A percentile compares a stretch with the other conserved stretches of the same genome.
Conservation (phyloP, 2,797 vertebrate genomes). For the Xiphorhynchus erythropygius region DNA sequence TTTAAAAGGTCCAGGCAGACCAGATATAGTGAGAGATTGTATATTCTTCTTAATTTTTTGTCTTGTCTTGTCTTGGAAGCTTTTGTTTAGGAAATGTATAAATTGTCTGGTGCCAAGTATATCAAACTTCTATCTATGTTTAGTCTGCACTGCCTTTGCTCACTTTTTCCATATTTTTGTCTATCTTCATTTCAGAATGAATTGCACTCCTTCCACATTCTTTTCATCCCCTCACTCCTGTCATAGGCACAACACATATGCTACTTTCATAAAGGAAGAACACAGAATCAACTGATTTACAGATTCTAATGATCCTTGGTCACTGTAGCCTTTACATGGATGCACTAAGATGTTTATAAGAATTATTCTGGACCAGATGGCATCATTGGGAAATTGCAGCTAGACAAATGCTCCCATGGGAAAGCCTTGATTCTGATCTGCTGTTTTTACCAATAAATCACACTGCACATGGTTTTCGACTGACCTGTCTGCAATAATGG, state of each 20-base stretch:
- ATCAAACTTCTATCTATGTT: background rate
- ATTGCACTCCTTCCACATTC: background rate
- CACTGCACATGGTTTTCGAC: background rate
- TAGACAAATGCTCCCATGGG: background rate
- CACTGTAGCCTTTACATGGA: background rate
- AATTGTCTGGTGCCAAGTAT: background rate
- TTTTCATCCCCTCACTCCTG: background rate
- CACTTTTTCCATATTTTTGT: background rate
- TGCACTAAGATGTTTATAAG: background rate
- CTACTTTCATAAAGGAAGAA: background rate
- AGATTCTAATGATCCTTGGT: rapidly evolving
- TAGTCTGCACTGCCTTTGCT: background rate
- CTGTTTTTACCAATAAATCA: background rate
- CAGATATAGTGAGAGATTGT: background rate
- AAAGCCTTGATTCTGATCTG: background rate
- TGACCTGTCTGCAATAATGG: background rate
- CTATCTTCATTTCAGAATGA: background rate
- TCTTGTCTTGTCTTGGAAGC: background rate
- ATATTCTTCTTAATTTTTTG: background rate
- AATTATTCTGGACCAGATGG: background rate
- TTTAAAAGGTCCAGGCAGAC: background rate
- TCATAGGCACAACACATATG: background rate
- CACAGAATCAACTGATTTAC: background rate
- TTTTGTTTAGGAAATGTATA: background rate
- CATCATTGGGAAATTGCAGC: background rate